These are phyloP conservation scores for Chionodraco myersi DNA, from an alignment of 2,113 vertebrate genomes.

Conservation along the genomic window DNA sequence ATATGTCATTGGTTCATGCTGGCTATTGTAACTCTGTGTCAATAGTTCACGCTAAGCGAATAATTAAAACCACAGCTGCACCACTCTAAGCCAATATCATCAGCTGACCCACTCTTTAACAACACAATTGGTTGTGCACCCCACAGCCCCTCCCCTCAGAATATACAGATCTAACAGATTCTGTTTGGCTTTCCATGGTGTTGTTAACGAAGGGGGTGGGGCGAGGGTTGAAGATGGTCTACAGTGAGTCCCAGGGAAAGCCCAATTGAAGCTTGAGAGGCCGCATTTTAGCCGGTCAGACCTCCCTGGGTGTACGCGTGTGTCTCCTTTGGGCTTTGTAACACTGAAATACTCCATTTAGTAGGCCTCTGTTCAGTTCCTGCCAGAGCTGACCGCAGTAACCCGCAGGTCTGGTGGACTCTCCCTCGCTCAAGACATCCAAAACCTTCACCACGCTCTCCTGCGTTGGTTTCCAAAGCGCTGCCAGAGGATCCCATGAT, in stretches of 20 bases:
- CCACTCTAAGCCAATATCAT: slow-evolving; percentile 37
- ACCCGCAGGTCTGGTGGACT: slow-evolving; percentile 57
- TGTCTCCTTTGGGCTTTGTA: slow-evolving; percentile 28
- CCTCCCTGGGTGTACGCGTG: slow-evolving; percentile 43
- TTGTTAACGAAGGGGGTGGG: slow-evolving; percentile 35
- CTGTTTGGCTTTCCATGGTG: slow-evolving; percentile 57
- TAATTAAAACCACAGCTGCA: slow-evolving; percentile 59
- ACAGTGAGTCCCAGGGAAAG: slow-evolving; percentile 60
- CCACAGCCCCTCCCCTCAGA: slow-evolving; percentile 26
- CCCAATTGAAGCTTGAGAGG: slow-evolving; percentile 40
- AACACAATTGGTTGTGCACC: slow-evolving; percentile 17
- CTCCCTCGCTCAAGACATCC: slow-evolving; percentile 38
- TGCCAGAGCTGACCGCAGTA: slow-evolving; percentile 61
- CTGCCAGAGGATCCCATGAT: slow-evolving; percentile 53
- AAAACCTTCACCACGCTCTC: slow-evolving; percentile 52
- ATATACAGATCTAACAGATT: slow-evolving; percentile 39
- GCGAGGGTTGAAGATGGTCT: slow-evolving; percentile 28
- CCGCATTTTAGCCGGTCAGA: slow-evolving; percentile 61
- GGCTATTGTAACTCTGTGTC: slow-evolving; percentile 39
- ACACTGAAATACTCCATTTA: slow-evolving; percentile 53
- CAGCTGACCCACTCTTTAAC: slow-evolving; percentile 47
- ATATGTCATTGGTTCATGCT: slow-evolving; percentile 33
- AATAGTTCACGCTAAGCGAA: slow-evolving; percentile 47
- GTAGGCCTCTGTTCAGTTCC: slow-evolving; percentile 33
- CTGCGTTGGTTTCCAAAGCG: slow-evolving; percentile 42